Evolutionary conservation across 1,140 invertebrate genomes (phyloP).

Genomic region (Physella acuta): DNA sequence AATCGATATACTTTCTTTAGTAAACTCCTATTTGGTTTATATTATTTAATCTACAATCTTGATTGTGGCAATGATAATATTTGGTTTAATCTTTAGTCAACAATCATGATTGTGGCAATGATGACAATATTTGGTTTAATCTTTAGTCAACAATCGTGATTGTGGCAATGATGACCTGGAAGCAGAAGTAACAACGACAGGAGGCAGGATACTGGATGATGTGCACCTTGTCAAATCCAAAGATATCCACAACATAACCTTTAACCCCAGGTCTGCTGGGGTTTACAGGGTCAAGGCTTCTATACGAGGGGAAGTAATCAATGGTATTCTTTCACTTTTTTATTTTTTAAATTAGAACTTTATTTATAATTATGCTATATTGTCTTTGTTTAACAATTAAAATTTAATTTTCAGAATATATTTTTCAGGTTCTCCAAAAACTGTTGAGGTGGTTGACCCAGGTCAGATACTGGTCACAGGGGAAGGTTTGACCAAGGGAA

Average conservation of each 20-base stretch:
- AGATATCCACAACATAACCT: slow-evolving; percentile 63
- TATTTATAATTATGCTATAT: not conserved
- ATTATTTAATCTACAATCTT: too few species aligned
- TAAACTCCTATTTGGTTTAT: too few species aligned
- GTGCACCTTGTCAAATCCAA: slow-evolving; percentile 21
- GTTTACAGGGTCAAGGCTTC: slow-evolving; percentile 83
- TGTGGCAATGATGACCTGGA: slow-evolving; percentile 78
- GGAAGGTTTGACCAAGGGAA: slow-evolving; percentile 66
- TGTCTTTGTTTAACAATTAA: not conserved
- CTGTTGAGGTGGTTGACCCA: slow-evolving; percentile 42
- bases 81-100: too few species aligned
- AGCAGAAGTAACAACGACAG: slow-evolving; percentile 30
- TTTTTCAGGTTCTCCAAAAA: slow-evolving; percentile 36
- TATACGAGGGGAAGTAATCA: slow-evolving; percentile 93
- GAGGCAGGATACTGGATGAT: slow-evolving; percentile 27
- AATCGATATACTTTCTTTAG: too few species aligned
- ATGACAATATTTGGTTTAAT: too few species aligned
- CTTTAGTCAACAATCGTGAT: slow-evolving; percentile 62
- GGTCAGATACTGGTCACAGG: slow-evolving; percentile 56
- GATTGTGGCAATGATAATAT: too few species aligned
- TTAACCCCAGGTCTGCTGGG: slow-evolving; percentile 89
- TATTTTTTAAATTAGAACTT: not conserved
- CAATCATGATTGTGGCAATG: too few species aligned
- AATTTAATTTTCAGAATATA: not conserved
- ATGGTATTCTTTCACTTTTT: slow-evolving; percentile 63